phyloP scores from a whole-genome alignment of 2,113 vertebrate genomes.

The Albula glossodonta region DNA sequence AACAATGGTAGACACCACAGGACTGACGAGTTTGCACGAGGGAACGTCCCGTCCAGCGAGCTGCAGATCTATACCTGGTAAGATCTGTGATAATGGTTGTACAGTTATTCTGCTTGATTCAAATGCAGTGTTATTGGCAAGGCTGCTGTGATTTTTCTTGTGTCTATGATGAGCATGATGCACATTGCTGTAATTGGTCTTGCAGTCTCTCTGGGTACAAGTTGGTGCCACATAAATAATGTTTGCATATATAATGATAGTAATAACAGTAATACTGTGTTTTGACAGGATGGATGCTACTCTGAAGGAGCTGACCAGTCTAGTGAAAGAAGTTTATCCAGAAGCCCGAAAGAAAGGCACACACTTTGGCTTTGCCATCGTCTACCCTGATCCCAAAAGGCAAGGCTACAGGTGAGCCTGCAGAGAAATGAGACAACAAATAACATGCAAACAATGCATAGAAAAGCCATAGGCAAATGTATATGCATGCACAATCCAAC shows the following conservation, averaged over 20 bases:
- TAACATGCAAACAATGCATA: too few species aligned
- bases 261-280: not conserved
- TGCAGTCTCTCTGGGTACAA: not conserved
- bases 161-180: not conserved
- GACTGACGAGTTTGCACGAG: constrained; percentile 89
- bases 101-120: too few species aligned
- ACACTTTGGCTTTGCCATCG: constrained; percentile 93
- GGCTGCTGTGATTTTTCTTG: not conserved
- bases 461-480: too few species aligned
- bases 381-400: constrained; percentile 88
- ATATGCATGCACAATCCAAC: not conserved
- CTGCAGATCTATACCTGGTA: constrained; percentile 98
- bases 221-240: not conserved
- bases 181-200: not conserved
- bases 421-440: not conserved
- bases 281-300: constrained; percentile 90
- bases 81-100: constrained; percentile 24
- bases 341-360: constrained; percentile 96
- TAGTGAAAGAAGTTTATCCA: constrained; percentile 96
- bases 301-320: constrained; percentile 90
- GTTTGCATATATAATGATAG: not conserved
- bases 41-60: constrained; percentile 95
- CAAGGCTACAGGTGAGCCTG: constrained; percentile 83
- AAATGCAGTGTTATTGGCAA: not conserved
- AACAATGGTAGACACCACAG: constrained; percentile 93